Evolutionary conservation across 2,888 invertebrate genomes (phyloP).

Genomic region (Pedicia rivosa): DNA sequence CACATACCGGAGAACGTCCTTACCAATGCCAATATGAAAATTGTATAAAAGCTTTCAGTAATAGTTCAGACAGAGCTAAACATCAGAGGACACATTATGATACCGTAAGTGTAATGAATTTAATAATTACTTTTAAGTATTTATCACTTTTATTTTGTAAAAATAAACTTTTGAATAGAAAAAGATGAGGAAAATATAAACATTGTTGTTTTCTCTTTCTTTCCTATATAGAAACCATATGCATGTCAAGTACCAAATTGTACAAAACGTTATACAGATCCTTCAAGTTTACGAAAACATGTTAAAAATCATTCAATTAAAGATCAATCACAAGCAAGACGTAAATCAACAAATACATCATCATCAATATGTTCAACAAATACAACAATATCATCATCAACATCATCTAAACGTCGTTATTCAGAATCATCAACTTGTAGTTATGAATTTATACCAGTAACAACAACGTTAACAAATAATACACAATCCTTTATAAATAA

Average conservation of each 20-base stretch:
- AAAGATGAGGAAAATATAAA: background rate
- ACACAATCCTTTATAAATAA: background rate
- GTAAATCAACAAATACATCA: conserved; percentile 3
- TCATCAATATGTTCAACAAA: conserved; percentile 8
- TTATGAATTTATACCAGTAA: conserved; percentile 11
- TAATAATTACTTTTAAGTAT: background rate
- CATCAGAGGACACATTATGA: conserved; percentile 98
- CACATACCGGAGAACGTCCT: conserved; percentile 92
- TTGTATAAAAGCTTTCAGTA: conserved; percentile 93
- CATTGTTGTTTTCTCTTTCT: conserved; percentile 6
- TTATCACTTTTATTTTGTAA: too few relatives aligned
- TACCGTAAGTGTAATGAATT: conserved; percentile 51
- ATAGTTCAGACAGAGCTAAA: conserved; percentile 95
- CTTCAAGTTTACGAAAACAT: conserved; percentile 83
- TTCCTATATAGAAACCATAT: conserved; percentile 64
- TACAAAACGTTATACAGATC: conserved; percentile 84
- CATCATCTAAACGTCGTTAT: conserved; percentile 12
- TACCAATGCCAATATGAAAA: conserved; percentile 87
- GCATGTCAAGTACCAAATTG: conserved; percentile 79
- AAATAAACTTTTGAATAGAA: too few relatives aligned
- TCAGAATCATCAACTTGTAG: conserved; percentile 22
- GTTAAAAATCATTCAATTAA: conserved; percentile 59
- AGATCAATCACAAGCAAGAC: conserved; percentile 12
- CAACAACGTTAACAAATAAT: background rate
- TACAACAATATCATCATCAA: conserved; percentile 10